Conservation (phyloP, 2,888 invertebrate genomes). For the Silvanus unidentatus region DNA sequence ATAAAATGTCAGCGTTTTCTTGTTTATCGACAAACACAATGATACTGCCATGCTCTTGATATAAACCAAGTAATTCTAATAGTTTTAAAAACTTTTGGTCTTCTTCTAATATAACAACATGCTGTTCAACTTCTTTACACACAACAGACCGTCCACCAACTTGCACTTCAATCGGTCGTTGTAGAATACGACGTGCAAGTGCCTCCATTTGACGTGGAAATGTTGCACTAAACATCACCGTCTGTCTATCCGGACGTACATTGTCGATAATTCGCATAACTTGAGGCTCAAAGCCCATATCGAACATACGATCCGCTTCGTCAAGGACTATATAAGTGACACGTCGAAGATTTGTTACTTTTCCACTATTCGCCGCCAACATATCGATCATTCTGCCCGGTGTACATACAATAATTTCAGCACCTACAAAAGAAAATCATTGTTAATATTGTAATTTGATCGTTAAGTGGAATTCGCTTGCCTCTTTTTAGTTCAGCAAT, state of each 20-base stretch:
- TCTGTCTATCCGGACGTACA: slow-evolving; percentile 93
- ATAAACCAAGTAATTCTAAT: slow-evolving; percentile 91
- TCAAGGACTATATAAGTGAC: slow-evolving; percentile 97
- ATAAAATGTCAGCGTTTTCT: slow-evolving; percentile 88
- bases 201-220: slow-evolving; percentile 99
- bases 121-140: slow-evolving; percentile 95
- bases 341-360: slow-evolving; percentile 94
- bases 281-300: slow-evolving; percentile 99
- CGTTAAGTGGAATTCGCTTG: too few species aligned
- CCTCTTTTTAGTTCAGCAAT: slow-evolving; percentile 93
- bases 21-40: slow-evolving; percentile 99
- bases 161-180: slow-evolving; percentile 94
- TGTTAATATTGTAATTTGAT: background rate
- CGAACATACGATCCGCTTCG: slow-evolving; percentile 99
- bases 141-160: slow-evolving; percentile 90
- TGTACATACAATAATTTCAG: slow-evolving; percentile 98
- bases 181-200: slow-evolving; percentile 84
- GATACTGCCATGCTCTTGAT: slow-evolving; percentile 86
- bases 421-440: too few species aligned
- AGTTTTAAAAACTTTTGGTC: slow-evolving; percentile 97
- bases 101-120: slow-evolving; percentile 89
- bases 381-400: slow-evolving; percentile 99
- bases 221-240: slow-evolving; percentile 98
- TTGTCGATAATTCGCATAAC: slow-evolving; percentile 96
- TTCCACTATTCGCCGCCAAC: slow-evolving; percentile 96